Base-by-base conservation (phyloP, 2,113 vertebrate genomes). In the Siphamia tubifer region DNA sequence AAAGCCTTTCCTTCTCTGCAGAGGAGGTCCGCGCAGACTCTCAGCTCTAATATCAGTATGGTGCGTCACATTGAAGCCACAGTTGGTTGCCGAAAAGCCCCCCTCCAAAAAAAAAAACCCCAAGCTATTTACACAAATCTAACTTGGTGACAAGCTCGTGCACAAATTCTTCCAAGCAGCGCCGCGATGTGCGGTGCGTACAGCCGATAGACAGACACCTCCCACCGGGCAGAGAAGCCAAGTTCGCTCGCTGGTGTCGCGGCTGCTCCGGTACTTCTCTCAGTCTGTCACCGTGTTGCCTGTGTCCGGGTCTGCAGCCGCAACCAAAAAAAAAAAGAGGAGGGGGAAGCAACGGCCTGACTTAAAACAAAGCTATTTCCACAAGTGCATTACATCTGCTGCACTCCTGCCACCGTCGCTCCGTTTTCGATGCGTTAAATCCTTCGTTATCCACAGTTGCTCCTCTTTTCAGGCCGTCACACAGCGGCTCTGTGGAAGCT, bases 1-100 rank as follows among this genome's bases (percentile, higher is more conserved):
- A 45, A 38, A 58, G 49, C 62, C 53, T 34, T 31, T 39, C 45
- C 44, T 68, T 68, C 80, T 75, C 73, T 73, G 77, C 79, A 74
- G 82, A n/a, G 75, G 70, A 74, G 77, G 62, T 85, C 71, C 66
- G 63, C 74, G 69, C 42, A 45, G 32, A 60, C 60, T 30, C 74
- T 32, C 53, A 15, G 72, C 63, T 57, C 61, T 20, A 64, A 67
- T 75, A 63, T 84, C 74, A 68, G 66, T 35, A 8, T 44, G 56
- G 83, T 85, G 83, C 85, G 87, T 87, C 87, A 89, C 79, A 45
- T 82, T 83, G 77, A 85, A 83, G 82, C 75, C 69, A 86, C 83
- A 87, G 85, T 82, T 82, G 77, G 77, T 82, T 76, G 28, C 32
- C 24, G 55, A 34, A 62, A 25, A 49, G 12, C 23, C 7, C n/a